Evolutionary conservation across 2,888 invertebrate genomes (phyloP), one percentile per base, ranked within the genome.

Genomic region (Protonemura montana): DNA sequence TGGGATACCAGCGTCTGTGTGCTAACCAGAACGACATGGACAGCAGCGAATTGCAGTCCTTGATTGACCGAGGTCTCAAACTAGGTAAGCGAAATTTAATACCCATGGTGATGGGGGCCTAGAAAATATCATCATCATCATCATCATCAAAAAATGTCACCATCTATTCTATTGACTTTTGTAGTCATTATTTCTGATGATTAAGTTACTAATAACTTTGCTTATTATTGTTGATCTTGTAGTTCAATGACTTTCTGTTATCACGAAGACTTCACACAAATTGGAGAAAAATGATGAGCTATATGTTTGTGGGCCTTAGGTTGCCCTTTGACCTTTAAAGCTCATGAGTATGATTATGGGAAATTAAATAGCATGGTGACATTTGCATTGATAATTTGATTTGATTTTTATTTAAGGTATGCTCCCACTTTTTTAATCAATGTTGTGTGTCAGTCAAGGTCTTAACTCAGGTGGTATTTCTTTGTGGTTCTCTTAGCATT

Each of bases 31-130:
- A 10, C 13, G 81, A 81, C 81, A 81, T 3, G 6, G 5, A 28
- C 16, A 30, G n/a, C 6, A 6, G 7, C 13, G 81, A 81, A 5
- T 29, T 81, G 28, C 81, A 81, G 5, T 29, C 28, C n/a, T 82
- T 88, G 59, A 88, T 89, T 81, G 88, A 89, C 30, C 86, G 88
- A 76, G 89, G 89, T 28, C 87, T 89, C 6, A 87, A 88, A 88
- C 86, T 89, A 86, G 89, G 89, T 89, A 87, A 84, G 87, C 84
- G 81, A 59, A 81, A 80, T 76, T 5, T 7, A 76, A 35, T 35
- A 35, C 35, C 35, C 35, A 6, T 35, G 35, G 5, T n/a, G n/a
- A n/a, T n/a, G n/a, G n/a, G n/a, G n/a, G n/a, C n/a, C n/a, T n/a
- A n/a, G n/a, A n/a, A n/a, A n/a, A n/a, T n/a, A n/a, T n/a, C n/a